Evolutionary conservation across 2,888 invertebrate genomes (phyloP).

Genomic region (Drosophila acutilabella): DNA sequence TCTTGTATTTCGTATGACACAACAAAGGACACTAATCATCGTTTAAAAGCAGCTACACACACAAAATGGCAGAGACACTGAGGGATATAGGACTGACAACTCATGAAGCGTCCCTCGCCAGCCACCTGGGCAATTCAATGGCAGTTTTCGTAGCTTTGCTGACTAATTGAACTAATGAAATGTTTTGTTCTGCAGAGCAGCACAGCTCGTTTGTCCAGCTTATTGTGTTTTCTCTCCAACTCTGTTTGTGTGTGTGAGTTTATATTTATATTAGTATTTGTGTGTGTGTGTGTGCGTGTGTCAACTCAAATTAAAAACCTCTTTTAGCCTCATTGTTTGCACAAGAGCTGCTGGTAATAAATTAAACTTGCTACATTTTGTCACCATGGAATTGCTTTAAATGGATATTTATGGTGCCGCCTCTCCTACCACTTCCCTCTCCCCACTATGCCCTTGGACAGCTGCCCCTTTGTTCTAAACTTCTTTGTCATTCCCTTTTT

Average conservation of each 20-base stretch:
- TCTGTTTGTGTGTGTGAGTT: background rate
- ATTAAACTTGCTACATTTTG: constrained; percentile 72
- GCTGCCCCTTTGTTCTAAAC: constrained; percentile 34
- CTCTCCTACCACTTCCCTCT: background rate
- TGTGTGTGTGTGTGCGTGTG: constrained; percentile 14
- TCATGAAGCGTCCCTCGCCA: background rate
- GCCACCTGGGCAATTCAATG: constrained; percentile 24
- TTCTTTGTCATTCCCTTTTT: constrained; percentile 25
- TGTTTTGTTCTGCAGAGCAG: constrained; percentile 48
- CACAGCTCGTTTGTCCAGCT: constrained; percentile 44
- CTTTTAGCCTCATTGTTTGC: constrained; percentile 61
- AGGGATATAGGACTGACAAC: constrained; percentile 1
- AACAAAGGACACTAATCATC: constrained; percentile 71
- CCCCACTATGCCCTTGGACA: background rate
- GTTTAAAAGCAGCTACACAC: constrained; percentile 61
- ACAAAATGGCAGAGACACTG: constrained; percentile 1
- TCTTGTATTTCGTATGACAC: constrained; percentile 69
- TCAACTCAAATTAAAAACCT: constrained; percentile 68
- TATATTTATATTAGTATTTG: background rate
- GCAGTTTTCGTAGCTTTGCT: constrained; percentile 41
- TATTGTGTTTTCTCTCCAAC: constrained; percentile 11
- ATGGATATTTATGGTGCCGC: constrained; percentile 72
- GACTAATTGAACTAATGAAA: constrained; percentile 80
- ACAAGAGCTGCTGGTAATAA: constrained; percentile 67
- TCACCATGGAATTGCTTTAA: constrained; percentile 73